A percentile compares a stretch with the other conserved stretches of the same genome.
Evolutionary conservation across 1,140 invertebrate genomes (phyloP).

Genomic region (Pentalonia nigronervosa): DNA sequence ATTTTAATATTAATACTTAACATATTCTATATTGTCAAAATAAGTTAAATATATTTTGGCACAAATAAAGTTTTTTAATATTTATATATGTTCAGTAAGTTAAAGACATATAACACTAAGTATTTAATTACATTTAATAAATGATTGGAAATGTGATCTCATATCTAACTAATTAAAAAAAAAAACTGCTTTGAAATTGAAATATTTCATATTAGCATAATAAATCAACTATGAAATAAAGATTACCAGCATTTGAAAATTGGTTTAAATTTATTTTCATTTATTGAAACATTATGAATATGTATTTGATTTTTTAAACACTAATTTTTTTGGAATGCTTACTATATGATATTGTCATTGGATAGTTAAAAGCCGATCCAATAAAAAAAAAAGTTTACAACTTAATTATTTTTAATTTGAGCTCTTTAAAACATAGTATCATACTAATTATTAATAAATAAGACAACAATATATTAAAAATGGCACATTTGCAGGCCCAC

Average conservation of each 20-base stretch:
- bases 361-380: no score
- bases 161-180: neutral
- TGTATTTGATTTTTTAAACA: no score
- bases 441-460: neutral
- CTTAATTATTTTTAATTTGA: constrained; percentile 12
- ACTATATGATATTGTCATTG: no score
- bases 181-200: neutral
- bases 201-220: neutral
- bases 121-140: neutral
- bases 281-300: neutral
- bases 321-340: no score
- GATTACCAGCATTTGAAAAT: neutral
- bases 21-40: neutral
- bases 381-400: neutral
- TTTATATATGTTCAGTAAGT: neutral
- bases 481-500: constrained; percentile 17
- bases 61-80: constrained; percentile 11
- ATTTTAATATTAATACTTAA: neutral
- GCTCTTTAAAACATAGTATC: neutral
- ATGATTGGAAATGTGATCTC: neutral
- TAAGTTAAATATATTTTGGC: neutral
- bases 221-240: neutral
- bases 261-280: neutral
- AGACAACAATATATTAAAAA: neutral
- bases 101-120: neutral